Base-by-base conservation (phyloP, 2,113 vertebrate species). In the Platysteira castanea region DNA sequence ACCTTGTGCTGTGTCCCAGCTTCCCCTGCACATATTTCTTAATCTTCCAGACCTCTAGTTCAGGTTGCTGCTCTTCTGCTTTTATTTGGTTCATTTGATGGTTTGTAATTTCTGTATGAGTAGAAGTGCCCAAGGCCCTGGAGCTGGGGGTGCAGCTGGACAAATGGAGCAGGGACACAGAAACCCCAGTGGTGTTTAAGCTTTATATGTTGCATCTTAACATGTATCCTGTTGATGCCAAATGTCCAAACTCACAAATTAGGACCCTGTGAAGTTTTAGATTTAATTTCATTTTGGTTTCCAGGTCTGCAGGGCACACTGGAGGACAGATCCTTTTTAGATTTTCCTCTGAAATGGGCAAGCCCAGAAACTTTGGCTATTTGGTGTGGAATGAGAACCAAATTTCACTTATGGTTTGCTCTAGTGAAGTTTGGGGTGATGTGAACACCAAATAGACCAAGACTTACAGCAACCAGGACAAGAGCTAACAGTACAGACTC, bases 21-120 rank as follows among this genome's bases (percentile, higher is more conserved):
- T 30, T 68, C 13, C 56, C 41, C 35, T 46, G 28, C 24, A n/a
- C 0, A 0, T 23, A 54, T 26, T 83, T 69, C 53, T 47, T 42
- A n/a, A 63, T 39, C 33, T 69, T 50, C 42, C 52, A 87, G 69
- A 54, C 59, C 44, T 15, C 54, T 41, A 20, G 69, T 52, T 81
- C 23, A 37, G n/a, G n/a, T 5, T 74, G 26, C 27, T 67, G 69
- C n/a, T 50, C 27, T 50, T 53, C 60, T 81, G 67, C 27, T 73
- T 68, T 56, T 56, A 17, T 53, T 78, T 83, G 49, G 21, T 49
- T 79, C 50, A 52, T 35, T 26, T 69, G 76, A 69, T 28, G 44
- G 33, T 79, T 60, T 68, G 9, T 27, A 28, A 80, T 88, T 85
- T 80, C 63, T 78, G 52, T 46, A 11, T 26, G 46, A 79, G 50